A percentile compares a stretch with the other conserved stretches of the same genome.
These are phyloP conservation scores for Rhea pennata DNA, from an alignment of 2,113 vertebrate genomes.

Conservation along the genomic window DNA sequence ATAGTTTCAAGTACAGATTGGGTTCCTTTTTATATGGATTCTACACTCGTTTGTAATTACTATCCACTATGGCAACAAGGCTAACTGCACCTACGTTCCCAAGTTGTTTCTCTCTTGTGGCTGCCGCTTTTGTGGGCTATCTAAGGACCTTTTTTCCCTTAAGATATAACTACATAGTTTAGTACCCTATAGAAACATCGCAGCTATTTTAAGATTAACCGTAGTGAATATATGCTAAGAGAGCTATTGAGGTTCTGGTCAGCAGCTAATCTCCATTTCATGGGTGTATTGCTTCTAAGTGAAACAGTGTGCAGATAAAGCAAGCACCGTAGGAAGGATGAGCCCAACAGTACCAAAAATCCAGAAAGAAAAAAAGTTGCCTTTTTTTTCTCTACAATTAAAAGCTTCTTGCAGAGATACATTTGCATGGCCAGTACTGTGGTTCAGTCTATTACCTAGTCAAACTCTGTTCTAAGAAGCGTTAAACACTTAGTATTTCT, in stretches of 20 bases:
- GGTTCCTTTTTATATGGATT: background rate
- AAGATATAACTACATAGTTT: background rate
- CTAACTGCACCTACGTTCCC: background rate
- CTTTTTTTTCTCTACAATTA: background rate
- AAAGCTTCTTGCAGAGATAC: background rate
- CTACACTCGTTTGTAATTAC: background rate
- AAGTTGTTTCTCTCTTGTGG: background rate
- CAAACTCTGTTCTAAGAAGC: background rate
- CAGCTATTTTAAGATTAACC: conserved; percentile 30
- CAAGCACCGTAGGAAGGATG: background rate
- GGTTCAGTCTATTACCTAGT: background rate
- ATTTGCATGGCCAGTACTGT: background rate
- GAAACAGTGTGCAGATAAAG: background rate
- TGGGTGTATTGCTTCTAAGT: background rate
- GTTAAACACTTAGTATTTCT: background rate
- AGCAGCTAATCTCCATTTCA: conserved; percentile 18
- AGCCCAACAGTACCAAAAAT: background rate
- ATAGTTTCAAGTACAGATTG: background rate
- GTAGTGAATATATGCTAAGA: conserved; percentile 2
- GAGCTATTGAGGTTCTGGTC: background rate
- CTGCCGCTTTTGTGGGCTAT: background rate
- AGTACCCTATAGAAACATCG: background rate
- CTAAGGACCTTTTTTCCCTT: background rate
- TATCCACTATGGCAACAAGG: background rate
- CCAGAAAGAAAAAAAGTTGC: background rate